These are phyloP conservation scores for Neotragus pygmaeus DNA, from an alignment of 2,113 vertebrate genomes.

Conservation along the genomic window DNA sequence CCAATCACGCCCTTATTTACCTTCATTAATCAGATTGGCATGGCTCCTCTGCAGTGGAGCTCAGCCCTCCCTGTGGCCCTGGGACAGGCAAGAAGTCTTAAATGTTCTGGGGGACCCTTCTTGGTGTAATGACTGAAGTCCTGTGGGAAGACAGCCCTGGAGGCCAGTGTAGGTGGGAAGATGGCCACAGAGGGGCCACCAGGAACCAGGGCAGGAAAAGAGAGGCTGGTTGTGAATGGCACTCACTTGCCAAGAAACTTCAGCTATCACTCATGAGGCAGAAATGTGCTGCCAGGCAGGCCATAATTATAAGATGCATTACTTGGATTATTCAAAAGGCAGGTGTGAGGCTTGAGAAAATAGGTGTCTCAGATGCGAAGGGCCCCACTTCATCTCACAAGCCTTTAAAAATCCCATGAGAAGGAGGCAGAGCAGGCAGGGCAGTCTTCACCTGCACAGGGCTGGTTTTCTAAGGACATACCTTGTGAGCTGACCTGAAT, in stretches of 20 bases:
- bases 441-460: not conserved
- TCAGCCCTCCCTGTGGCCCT: not conserved
- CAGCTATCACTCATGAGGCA: not conserved
- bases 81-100: not conserved
- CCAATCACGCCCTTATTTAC: not conserved
- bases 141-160: not conserved
- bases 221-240: not conserved
- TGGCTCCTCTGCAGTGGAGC: not conserved
- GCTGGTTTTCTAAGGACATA: not conserved
- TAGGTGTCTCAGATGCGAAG: not conserved
- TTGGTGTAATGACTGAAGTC: not conserved
- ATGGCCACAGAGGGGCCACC: not conserved
- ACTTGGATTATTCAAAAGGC: not conserved
- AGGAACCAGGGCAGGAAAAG: not conserved
- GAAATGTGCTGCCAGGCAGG: not conserved
- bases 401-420: not conserved
- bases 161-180: not conserved
- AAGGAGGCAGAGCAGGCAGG: not conserved
- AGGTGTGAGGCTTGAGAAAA: not conserved
- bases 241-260: not conserved
- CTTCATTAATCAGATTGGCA: not conserved
- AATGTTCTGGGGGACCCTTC: not conserved
- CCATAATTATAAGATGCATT: constrained; percentile 16
- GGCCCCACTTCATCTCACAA: not conserved
- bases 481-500: not conserved